Evolutionary conservation across 2,797 vertebrate species (phyloP), one percentile per base, ranked within the genome.

Genomic region (Phalloptychus januarius): DNA sequence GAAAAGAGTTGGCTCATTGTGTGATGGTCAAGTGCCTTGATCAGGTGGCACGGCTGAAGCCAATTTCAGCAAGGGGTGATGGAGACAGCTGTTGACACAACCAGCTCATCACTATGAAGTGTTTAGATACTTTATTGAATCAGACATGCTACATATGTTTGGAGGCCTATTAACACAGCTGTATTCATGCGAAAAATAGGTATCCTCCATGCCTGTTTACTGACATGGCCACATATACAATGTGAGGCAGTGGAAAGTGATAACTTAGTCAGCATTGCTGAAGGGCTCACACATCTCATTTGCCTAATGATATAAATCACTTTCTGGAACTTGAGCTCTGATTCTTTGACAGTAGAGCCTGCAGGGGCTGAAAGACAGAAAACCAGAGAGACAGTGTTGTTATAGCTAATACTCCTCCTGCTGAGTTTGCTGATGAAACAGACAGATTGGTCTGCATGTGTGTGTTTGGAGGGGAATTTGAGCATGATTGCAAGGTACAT

Each of bases 261-360:
- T 86, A 88, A 90, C 83, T 93, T 85, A 89, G 93, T 92, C 80
- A 77, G 89, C 80, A 79, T 79, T 85, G 93, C 93, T 77, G 71
- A 76, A 83, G 91, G 95, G 89, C 82, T 90, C 81, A 80, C 86
- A 91, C 92, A 92, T 94, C 92, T 95, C 91, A 95, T 95, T 96
- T 94, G 94, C 91, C 80, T 95, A 94, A 95, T 95, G 88, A 93
- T 95, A 94, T 95, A 95, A 95, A 95, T 95, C 91, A 93, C 91
- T 92, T 90, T 92, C 84, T 94, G 91, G 88, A 93, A 91, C 85
- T 92, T 91, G 85, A 92, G 88, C 89, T 93, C 80, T 85, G 89
- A 90, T 87, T 86, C 87, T 90, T 82, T 92, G 90, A 93, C 85
- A 88, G 86, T 72, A 78, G 54, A 88, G 84, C 58, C 74, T 76